Percentiles rank a stretch among this genome's conserved stretches.
Conservation (phyloP, 2,113 vertebrate species). For the Acanthochromis polyacanthus region DNA sequence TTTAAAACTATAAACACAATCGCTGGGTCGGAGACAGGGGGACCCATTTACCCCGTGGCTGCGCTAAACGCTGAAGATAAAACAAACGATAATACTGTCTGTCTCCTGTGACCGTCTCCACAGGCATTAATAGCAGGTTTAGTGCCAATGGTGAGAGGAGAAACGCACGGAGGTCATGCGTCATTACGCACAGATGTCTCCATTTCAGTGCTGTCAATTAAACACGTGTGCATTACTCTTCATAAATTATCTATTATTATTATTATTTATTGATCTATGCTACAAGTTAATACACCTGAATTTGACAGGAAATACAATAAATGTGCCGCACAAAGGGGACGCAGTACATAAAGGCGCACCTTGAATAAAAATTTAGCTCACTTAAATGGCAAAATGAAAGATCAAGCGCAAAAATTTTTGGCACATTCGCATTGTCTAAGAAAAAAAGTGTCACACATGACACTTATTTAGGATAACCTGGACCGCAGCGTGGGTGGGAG, state of each 20-base stretch:
- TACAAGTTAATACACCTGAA: not conserved
- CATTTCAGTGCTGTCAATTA: conserved; percentile 8
- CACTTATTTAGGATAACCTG: conserved; percentile 59
- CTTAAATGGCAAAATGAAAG: not conserved
- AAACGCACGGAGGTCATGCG: conserved; percentile 80
- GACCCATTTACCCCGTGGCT: conserved; percentile 93
- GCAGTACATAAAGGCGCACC: not conserved
- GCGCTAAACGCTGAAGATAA: conserved; percentile 96
- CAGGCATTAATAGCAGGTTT: conserved; percentile 94
- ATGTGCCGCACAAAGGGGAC: too few species aligned
- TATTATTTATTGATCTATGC: too few species aligned
- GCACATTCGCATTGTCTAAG: not conserved
- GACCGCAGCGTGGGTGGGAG: conserved; percentile 78
- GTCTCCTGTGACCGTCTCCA: conserved; percentile 94
- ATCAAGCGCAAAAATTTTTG: not conserved
- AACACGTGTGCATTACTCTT: conserved; percentile 22
- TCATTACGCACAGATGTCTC: conserved; percentile 62
- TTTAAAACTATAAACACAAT: conserved; percentile 97
- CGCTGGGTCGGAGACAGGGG: conserved; percentile 89
- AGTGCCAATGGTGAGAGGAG: conserved; percentile 81
- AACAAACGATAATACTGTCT: conserved; percentile 97
- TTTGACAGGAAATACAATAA: not conserved
- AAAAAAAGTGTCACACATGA: conserved; percentile 45
- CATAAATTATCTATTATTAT: not conserved
- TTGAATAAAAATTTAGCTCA: too few species aligned